Conservation (phyloP, 1,140 invertebrate species). For the Sminthurinus signatus region DNA sequence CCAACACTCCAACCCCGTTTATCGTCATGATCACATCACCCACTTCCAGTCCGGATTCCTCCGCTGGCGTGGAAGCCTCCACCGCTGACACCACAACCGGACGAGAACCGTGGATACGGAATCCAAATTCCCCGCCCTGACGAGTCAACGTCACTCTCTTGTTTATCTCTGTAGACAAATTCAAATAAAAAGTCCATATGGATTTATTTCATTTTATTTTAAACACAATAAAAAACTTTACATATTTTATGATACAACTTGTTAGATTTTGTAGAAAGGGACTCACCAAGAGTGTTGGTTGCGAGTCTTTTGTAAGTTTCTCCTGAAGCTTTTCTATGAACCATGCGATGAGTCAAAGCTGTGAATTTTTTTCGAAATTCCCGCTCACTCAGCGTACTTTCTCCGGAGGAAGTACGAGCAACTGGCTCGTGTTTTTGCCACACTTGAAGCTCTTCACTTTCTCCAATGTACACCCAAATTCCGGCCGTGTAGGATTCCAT, state of each 20-base stretch:
- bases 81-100: conserved; percentile 93
- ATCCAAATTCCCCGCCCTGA: conserved; percentile 75
- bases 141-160: conserved; percentile 30
- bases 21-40: conserved; percentile 90
- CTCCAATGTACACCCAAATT: conserved; percentile 68
- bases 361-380: conserved; percentile 80
- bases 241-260: too few species aligned
- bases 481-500: conserved; percentile 44
- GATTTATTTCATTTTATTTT: too few species aligned
- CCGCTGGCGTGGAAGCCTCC: conserved; percentile 82
- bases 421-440: conserved; percentile 51
- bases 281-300: conserved; percentile 73
- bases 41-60: conserved; percentile 81
- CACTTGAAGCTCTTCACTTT: conserved; percentile 61
- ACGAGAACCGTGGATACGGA: conserved; percentile 89
- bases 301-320: conserved; percentile 82
- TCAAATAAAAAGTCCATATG: too few species aligned
- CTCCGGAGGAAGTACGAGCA: conserved; percentile 48
- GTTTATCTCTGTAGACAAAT: conserved; percentile 33
- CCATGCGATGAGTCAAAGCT: conserved; percentile 76
- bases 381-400: conserved; percentile 78
- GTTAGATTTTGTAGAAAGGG: conserved; percentile 31
- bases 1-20: conserved; percentile 78
- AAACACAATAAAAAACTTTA: too few species aligned
- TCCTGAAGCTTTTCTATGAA: conserved; percentile 82